Conservation (phyloP, 2,113 vertebrate genomes). For the Poecilia latipinna region DNA sequence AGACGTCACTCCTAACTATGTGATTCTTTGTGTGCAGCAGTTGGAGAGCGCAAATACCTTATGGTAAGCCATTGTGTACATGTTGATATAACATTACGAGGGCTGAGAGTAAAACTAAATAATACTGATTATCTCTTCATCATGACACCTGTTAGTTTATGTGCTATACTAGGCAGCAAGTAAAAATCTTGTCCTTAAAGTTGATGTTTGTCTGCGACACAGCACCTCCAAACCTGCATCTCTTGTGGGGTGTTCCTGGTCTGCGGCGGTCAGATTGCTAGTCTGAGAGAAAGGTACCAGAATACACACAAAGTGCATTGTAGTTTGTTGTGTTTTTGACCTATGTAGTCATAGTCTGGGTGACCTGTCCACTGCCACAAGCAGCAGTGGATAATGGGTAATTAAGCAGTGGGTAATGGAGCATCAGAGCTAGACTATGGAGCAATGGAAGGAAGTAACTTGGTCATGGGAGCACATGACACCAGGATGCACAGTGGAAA, state of each 20-base stretch:
- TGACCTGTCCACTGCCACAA: too few relatives aligned
- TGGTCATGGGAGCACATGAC: not conserved
- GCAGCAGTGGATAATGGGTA: too few relatives aligned
- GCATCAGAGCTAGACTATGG: too few relatives aligned
- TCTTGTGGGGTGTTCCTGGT: too few relatives aligned
- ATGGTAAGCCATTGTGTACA: conserved; percentile 6
- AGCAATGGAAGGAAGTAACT: too few relatives aligned
- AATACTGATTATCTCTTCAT: not conserved
- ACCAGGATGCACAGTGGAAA: not conserved
- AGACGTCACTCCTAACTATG: conserved; percentile 5
- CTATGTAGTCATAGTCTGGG: too few relatives aligned
- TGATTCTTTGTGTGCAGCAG: conserved; percentile 17
- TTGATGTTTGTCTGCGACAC: not conserved
- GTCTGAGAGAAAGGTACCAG: too few relatives aligned
- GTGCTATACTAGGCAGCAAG: not conserved
- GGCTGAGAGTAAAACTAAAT: not conserved
- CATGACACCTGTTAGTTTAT: not conserved
- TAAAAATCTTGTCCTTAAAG: not conserved
- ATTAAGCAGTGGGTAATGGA: too few relatives aligned
- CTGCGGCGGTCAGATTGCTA: too few relatives aligned
- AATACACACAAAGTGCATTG: too few relatives aligned
- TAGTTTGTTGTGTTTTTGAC: too few relatives aligned
- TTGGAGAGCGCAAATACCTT: not conserved
- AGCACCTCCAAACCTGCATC: too few relatives aligned
- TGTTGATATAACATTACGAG: not conserved